Percentiles rank a stretch among this genome's conserved stretches.
Conservation (phyloP, 2,797 vertebrate genomes). For the Tragelaphus oryx region DNA sequence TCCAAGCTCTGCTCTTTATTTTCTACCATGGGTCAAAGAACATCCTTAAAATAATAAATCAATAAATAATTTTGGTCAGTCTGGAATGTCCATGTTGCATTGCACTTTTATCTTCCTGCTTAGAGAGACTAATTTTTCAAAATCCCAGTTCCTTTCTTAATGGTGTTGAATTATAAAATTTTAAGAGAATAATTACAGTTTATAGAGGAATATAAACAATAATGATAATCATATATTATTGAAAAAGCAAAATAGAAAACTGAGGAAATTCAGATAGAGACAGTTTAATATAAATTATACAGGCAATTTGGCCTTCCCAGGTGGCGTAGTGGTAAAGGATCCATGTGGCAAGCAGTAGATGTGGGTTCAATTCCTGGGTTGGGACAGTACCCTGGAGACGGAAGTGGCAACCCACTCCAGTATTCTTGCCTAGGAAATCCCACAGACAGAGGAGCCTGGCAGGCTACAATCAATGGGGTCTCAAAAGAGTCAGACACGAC, state of each 20-base stretch:
- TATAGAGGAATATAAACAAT: neutral
- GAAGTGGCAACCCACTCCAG: neutral
- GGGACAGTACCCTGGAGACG: neutral
- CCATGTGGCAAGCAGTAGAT: neutral
- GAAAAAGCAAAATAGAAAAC: conserved; percentile 7
- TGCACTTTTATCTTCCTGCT: conserved; percentile 74
- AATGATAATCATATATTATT: neutral
- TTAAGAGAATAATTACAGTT: neutral
- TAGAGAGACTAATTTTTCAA: conserved; percentile 76
- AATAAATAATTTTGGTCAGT: conserved; percentile 84
- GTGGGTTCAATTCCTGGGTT: neutral
- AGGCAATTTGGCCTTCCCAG: neutral
- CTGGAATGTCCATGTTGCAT: conserved; percentile 72
- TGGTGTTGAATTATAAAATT: neutral
- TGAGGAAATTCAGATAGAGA: neutral
- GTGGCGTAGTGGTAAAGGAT: neutral
- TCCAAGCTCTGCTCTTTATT: conserved; percentile 56
- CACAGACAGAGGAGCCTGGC: neutral
- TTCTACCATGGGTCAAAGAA: conserved; percentile 69
- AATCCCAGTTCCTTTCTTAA: neutral
- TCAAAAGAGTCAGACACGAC: neutral
- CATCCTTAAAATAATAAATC: conserved; percentile 68
- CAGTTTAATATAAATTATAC: neutral
- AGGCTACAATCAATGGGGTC: neutral
- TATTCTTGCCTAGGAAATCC: neutral